Evolutionary conservation across 2,113 vertebrate genomes (phyloP).

Genomic region (Lucifuga dentata): DNA sequence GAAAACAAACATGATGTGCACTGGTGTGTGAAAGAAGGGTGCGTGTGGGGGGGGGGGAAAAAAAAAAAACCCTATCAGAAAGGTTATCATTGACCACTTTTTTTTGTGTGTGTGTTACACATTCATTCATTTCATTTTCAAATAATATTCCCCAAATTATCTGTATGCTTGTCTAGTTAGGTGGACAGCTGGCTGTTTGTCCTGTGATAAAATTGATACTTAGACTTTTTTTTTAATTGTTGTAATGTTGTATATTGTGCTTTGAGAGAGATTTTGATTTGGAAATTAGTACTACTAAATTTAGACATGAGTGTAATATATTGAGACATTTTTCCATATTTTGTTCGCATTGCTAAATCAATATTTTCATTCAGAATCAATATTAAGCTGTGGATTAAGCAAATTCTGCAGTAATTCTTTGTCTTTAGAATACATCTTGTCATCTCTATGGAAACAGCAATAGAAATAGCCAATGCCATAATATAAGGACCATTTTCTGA

Average conservation of each 20-base stretch:
- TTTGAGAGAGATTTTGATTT: too few species aligned
- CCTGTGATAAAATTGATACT: not conserved
- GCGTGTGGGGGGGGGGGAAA: not conserved
- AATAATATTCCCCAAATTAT: slow-evolving; percentile 7
- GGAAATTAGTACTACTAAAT: too few species aligned
- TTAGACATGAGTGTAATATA: too few species aligned
- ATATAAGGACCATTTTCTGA: too few species aligned
- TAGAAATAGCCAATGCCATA: too few species aligned
- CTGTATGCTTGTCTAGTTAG: slow-evolving; percentile 7
- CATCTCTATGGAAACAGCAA: slow-evolving; percentile 8
- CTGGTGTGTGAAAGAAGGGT: not conserved
- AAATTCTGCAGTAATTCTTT: not conserved
- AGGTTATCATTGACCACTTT: not conserved
- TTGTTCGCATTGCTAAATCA: too few species aligned
- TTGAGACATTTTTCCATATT: not conserved
- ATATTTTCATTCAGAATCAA: too few species aligned
- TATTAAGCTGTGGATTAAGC: too few species aligned
- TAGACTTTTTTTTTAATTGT: too few species aligned
- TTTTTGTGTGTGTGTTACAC: not conserved
- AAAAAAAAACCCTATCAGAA: not conserved
- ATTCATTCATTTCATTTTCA: slow-evolving; percentile 20
- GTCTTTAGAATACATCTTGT: not conserved
- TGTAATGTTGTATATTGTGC: too few species aligned
- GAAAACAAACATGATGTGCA: slow-evolving; percentile 45
- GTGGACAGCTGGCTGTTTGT: slow-evolving; percentile 22